Conservation (phyloP, 2,113 vertebrate genomes). For the Platycercus adscitus region DNA sequence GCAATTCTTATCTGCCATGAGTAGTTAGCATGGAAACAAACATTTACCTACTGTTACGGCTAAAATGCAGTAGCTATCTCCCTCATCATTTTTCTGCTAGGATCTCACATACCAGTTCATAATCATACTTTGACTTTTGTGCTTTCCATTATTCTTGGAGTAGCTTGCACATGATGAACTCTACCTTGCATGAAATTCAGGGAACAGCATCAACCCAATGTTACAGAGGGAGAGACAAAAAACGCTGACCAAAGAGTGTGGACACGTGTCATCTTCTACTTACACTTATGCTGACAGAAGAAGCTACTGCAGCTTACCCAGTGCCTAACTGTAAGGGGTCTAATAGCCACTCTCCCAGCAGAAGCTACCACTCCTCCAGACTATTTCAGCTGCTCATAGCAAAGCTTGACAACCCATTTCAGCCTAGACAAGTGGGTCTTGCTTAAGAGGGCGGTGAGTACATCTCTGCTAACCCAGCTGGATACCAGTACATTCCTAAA, state of each 20-base stretch:
- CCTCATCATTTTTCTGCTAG: background rate
- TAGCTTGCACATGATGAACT: background rate
- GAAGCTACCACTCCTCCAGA: background rate
- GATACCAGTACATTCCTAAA: background rate
- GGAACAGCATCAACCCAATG: background rate
- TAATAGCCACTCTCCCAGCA: background rate
- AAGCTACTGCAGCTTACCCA: background rate
- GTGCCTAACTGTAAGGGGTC: accelerated
- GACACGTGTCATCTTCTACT: background rate
- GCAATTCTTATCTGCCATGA: background rate
- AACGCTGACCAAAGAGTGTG: accelerated
- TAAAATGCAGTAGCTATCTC: background rate
- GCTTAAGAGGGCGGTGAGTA: background rate
- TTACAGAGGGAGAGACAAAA: background rate
- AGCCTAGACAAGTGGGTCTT: background rate
- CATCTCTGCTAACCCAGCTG: background rate
- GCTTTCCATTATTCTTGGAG: background rate
- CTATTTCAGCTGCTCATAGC: background rate
- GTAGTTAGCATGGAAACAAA: background rate
- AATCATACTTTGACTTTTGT: background rate
- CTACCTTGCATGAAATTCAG: background rate
- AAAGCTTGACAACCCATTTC: background rate
- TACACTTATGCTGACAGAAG: background rate
- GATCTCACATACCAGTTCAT: background rate
- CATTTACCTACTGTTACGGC: background rate